Base-by-base conservation (phyloP, 1,140 invertebrate species). In the Drosophila ficusphila region DNA sequence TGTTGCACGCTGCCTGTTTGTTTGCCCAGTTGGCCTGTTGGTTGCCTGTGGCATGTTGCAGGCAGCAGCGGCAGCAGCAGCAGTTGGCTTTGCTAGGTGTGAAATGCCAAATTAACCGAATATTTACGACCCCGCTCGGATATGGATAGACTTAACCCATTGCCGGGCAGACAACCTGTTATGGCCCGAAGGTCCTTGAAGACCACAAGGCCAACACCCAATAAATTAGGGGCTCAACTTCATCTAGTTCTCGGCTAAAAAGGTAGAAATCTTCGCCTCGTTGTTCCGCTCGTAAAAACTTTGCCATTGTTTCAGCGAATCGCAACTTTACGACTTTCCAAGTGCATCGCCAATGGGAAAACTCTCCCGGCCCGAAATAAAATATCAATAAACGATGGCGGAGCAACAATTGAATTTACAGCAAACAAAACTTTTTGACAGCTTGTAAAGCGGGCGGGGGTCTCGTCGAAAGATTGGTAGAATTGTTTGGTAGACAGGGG, bases 321-420 rank as follows among this genome's bases (percentile, higher is more conserved):
- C 49, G 75, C 82, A 89, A 89, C 78, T 88, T 88, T 89, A 88
- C 83, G 82, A 88, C 82, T 88, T 88, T 88, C 31, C 68, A 52
- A 79, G 77, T 77, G 79, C 39, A 54, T 57, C 56, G 9, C 19
- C 41, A 16, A 16, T 19, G 42, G 56, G 36, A 54, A 76, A 81
- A 61, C 39, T 49, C 57, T 38, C 29, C 29, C 23, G 52, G 64
- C 64, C 74, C 44, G n/a, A 44, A 88, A 85, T 85, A 73, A 86
- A 82, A 78, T 85, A 85, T 86, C 81, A 88, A 86, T 86, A 88
- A 78, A 88, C 82, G n/a, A n/a, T n/a, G n/a, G n/a, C n/a, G 65
- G 58, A 79, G 82, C 77, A 79, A 89, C 83, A 89, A 88, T 88
- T 86, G 86, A 89, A 88, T 88, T 89, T 89, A 78, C 83, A 88